Conservation (phyloP, 2,888 invertebrate genomes). For the Cheilosia grossa region DNA sequence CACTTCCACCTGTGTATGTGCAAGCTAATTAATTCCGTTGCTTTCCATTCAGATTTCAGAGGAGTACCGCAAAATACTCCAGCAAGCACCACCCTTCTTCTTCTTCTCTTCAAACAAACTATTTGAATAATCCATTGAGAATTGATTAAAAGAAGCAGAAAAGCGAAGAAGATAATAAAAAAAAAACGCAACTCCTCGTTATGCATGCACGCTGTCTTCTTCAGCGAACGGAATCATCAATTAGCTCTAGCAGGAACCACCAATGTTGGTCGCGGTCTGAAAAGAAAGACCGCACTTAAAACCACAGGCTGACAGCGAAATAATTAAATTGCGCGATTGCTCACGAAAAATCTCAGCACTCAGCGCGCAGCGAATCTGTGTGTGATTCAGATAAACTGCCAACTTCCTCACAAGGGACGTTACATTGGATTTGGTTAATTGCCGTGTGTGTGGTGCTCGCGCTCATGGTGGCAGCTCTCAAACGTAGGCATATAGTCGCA, state of each 20-base stretch:
- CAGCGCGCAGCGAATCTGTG: constrained; percentile 8
- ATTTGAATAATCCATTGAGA: constrained; percentile 55
- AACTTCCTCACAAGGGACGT: constrained; percentile 40
- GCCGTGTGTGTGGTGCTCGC: constrained; percentile 9
- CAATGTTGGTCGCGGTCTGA: constrained; percentile 56
- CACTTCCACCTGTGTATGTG: constrained; percentile 30
- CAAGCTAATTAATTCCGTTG: constrained; percentile 50
- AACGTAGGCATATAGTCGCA: not conserved
- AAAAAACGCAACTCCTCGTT: constrained; percentile 43
- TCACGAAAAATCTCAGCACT: constrained; percentile 37
- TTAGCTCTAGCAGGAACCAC: constrained; percentile 60
- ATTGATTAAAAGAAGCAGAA: constrained; percentile 44
- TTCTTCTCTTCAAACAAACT: constrained; percentile 26
- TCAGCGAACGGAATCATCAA: constrained; percentile 61
- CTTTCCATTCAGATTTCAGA: constrained; percentile 34
- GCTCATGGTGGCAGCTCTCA: constrained; percentile 7
- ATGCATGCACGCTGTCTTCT: constrained; percentile 43
- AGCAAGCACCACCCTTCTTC: not conserved
- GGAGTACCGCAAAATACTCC: constrained; percentile 36
- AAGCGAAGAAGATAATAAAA: not conserved
- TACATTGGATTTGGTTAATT: constrained; percentile 48
- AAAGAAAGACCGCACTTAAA: constrained; percentile 55
- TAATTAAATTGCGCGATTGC: constrained; percentile 61
- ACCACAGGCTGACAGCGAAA: constrained; percentile 56
- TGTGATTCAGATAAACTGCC: constrained; percentile 40